phyloP scores from a whole-genome alignment of 1,140 invertebrate species.

The Cyclargus thomasi region DNA sequence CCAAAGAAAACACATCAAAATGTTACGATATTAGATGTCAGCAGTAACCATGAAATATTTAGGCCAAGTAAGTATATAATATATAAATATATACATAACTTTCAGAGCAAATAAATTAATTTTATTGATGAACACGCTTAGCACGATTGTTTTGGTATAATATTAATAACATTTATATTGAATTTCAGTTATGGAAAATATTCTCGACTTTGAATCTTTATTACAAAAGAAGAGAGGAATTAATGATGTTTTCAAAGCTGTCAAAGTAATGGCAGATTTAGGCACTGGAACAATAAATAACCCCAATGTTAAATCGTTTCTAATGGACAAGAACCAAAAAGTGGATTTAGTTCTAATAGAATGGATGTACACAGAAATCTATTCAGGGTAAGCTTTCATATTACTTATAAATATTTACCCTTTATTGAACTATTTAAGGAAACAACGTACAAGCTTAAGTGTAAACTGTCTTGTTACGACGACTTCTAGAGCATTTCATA shows the following conservation, averaged over 20 bases:
- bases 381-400: constrained; percentile 19
- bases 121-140: not conserved
- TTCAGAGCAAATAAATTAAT: not conserved
- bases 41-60: not conserved
- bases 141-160: not conserved
- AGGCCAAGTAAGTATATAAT: not conserved
- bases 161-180: not conserved
- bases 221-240: not conserved
- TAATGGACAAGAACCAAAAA: constrained; percentile 8
- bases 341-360: constrained; percentile 20
- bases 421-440: no score
- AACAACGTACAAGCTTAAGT: no score
- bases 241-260: not conserved
- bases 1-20: not conserved
- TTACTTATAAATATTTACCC: no score
- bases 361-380: constrained; percentile 22
- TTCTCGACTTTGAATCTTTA: constrained; percentile 2
- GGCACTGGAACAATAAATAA: not conserved
- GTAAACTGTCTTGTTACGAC: no score
- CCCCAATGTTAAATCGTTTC: not conserved
- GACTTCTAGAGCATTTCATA: no score
- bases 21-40: not conserved
- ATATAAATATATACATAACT: not conserved
- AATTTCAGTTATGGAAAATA: not conserved
- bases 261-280: not conserved